Percentiles rank a stretch among this genome's conserved stretches.
Evolutionary conservation across 1,140 invertebrate species (phyloP).

Genomic region (Sitodiplosis mosellana): DNA sequence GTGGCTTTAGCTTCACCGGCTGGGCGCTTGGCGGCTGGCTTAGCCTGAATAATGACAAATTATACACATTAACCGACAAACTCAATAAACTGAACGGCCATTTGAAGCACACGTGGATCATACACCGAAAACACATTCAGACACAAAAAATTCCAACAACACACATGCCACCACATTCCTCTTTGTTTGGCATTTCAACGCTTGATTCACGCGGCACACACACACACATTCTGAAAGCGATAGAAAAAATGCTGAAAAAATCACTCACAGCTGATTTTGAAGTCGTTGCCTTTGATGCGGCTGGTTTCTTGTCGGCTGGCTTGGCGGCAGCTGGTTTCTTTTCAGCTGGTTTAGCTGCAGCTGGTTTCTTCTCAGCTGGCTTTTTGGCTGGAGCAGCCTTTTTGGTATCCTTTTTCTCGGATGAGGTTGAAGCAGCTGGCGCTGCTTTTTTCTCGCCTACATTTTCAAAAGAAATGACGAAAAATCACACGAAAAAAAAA

Average conservation of each 20-base stretch:
- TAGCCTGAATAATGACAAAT: too few relatives aligned
- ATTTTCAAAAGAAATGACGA: not conserved
- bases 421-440: constrained; percentile 12
- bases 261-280: constrained; percentile 19
- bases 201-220: too few relatives aligned
- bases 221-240: too few relatives aligned
- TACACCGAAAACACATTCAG: too few relatives aligned
- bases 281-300: constrained; percentile 7
- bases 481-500: not conserved
- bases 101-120: too few relatives aligned
- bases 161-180: constrained; percentile 19
- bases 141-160: too few relatives aligned
- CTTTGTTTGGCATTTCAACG: too few relatives aligned
- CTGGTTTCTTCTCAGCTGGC: constrained; percentile 42
- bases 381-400: constrained; percentile 24
- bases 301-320: constrained; percentile 13
- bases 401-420: constrained; percentile 13
- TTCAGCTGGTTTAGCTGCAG: constrained; percentile 29
- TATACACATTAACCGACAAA: too few relatives aligned
- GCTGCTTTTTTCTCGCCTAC: constrained; percentile 1
- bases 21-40: constrained; percentile 2
- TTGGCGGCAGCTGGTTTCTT: constrained; percentile 15
- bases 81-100: too few relatives aligned
- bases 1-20: constrained; percentile 25
- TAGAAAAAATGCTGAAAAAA: constrained; percentile 14